Percentiles rank a stretch among this genome's conserved stretches.
Conservation (phyloP, 2,888 invertebrate genomes). For the Pollenia angustigena region DNA sequence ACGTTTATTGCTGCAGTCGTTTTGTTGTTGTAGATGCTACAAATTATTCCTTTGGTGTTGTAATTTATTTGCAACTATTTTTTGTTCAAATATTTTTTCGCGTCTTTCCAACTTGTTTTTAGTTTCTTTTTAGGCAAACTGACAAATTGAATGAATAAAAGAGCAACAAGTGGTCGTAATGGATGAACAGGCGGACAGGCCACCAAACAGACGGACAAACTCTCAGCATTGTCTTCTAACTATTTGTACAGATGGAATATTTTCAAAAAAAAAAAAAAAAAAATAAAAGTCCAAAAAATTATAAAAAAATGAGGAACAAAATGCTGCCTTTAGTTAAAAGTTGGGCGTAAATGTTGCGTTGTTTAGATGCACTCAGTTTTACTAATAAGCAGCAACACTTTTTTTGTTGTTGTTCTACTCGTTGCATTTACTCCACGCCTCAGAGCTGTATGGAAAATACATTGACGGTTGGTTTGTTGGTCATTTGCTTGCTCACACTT, state of each 20-base stretch:
- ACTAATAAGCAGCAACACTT: conserved; percentile 72
- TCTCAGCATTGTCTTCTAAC: conserved; percentile 61
- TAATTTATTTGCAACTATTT: conserved; percentile 64
- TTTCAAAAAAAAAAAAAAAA: conserved; percentile 38
- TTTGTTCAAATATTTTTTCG: conserved; percentile 38
- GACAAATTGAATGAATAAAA: conserved; percentile 84
- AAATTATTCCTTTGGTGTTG: conserved; percentile 60
- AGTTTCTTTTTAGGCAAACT: conserved; percentile 75
- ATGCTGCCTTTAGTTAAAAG: conserved; percentile 64
- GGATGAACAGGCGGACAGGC: conserved; percentile 73
- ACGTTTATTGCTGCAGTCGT: conserved; percentile 72
- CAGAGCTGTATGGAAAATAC: conserved; percentile 41
- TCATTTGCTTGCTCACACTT: conserved; percentile 8
- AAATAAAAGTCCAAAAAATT: neutral
- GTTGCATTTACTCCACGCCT: conserved; percentile 62
- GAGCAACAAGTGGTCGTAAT: conserved; percentile 82
- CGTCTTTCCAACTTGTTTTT: conserved; percentile 6
- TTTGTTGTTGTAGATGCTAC: conserved; percentile 62
- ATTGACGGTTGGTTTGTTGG: conserved; percentile 32
- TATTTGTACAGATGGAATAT: conserved; percentile 70
- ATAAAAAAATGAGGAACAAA: conserved; percentile 40
- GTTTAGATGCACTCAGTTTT: conserved; percentile 69
- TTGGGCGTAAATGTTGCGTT: conserved; percentile 73
- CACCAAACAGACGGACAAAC: conserved; percentile 68
- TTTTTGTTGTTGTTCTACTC: conserved; percentile 34